Percentiles rank a stretch among this genome's conserved stretches.
These are phyloP conservation scores for Anas platyrhynchos DNA, from an alignment of 2,113 vertebrate species.

Conservation along the genomic window DNA sequence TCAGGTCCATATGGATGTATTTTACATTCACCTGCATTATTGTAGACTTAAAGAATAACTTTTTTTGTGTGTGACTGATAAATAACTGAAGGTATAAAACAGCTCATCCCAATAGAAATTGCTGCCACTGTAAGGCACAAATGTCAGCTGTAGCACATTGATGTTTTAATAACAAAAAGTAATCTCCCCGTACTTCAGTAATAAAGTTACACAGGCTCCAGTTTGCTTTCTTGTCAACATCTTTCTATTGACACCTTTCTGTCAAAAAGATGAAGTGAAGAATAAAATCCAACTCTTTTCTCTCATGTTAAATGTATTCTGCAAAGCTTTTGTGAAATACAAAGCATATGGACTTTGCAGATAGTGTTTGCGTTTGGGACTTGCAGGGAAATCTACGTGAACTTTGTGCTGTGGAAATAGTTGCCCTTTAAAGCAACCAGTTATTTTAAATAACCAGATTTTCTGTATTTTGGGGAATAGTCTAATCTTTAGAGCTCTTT, in stretches of 20 bases:
- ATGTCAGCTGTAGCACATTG: background rate
- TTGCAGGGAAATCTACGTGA: slow-evolving; percentile 37
- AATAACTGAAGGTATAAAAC: background rate
- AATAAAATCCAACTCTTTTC: slow-evolving; percentile 48
- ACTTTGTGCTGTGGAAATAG: slow-evolving; percentile 11
- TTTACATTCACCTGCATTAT: background rate
- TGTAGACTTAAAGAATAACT: background rate
- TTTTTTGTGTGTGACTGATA: background rate
- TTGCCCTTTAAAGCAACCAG: slow-evolving; percentile 50
- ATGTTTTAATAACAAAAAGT: slow-evolving; percentile 25
- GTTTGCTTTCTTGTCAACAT: slow-evolving; percentile 35
- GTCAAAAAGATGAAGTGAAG: slow-evolving; percentile 63
- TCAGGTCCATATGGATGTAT: background rate
- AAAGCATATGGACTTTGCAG: slow-evolving; percentile 29
- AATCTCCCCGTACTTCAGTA: background rate
- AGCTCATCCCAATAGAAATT: background rate
- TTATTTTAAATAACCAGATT: background rate
- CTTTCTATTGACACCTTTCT: slow-evolving; percentile 61
- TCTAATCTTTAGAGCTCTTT: background rate
- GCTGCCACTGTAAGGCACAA: background rate
- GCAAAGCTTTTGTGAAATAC: slow-evolving; percentile 48
- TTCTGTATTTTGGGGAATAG: background rate
- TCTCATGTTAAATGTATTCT: slow-evolving; percentile 46
- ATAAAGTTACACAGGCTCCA: slow-evolving; percentile 50
- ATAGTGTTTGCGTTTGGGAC: slow-evolving; percentile 55